phyloP scores from a whole-genome alignment of 2,888 invertebrate species.

The Sympetrum striolatum region DNA sequence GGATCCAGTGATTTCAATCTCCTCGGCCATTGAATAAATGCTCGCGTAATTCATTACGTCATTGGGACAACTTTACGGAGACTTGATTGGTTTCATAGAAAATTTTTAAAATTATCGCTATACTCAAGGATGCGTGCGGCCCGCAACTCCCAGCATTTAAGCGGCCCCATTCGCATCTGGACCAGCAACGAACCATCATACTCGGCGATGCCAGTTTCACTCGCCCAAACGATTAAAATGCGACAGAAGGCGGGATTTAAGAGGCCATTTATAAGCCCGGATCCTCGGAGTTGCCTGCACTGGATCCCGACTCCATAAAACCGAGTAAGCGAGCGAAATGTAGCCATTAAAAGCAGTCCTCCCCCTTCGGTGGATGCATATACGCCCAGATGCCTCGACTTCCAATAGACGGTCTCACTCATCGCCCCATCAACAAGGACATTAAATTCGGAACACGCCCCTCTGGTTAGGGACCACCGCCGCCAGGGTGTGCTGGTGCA shows the following conservation, averaged over 20 bases:
- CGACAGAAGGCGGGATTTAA: not conserved
- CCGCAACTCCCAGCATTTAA: no score
- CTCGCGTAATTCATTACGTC: no score
- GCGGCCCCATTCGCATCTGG: no score
- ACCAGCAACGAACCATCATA: not conserved
- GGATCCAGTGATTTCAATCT: no score
- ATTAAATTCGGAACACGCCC: slow-evolving; percentile 6
- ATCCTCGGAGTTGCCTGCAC: not conserved
- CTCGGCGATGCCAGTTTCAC: not conserved
- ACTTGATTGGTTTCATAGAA: no score
- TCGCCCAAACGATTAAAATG: not conserved
- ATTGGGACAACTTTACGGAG: no score
- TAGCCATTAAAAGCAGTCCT: not conserved
- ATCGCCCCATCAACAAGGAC: slow-evolving; percentile 16
- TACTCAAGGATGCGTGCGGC: no score
- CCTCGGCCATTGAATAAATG: no score
- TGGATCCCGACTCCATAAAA: slow-evolving; percentile 24
- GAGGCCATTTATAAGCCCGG: slow-evolving; percentile 6
- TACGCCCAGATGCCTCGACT: slow-evolving; percentile 4
- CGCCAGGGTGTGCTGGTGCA: not conserved
- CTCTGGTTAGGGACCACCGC: not conserved
- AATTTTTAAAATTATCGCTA: no score
- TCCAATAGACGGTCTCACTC: slow-evolving; percentile 10
- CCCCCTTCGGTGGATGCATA: not conserved
- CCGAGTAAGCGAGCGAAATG: slow-evolving; percentile 18